phyloP scores from a whole-genome alignment of 2,797 vertebrate species.

The Botia kubotai region DNA sequence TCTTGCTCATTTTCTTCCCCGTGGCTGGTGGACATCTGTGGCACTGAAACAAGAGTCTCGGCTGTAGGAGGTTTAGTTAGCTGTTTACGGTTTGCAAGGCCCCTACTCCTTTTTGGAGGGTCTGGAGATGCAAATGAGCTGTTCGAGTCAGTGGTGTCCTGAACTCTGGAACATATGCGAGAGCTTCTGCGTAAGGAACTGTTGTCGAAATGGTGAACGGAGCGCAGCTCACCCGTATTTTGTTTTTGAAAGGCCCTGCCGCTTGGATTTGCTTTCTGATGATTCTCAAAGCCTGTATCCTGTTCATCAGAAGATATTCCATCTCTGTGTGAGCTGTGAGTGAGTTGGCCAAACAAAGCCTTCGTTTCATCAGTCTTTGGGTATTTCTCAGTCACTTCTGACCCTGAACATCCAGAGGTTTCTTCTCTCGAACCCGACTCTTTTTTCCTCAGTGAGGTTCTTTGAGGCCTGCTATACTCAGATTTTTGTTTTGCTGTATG shows the following conservation, averaged over 20 bases:
- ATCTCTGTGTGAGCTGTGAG: neutral
- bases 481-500: neutral
- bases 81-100: neutral
- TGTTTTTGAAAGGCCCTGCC: conserved; percentile 6
- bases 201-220: neutral
- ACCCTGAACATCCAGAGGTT: neutral
- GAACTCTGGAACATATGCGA: conserved; percentile 36
- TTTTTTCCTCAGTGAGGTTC: conserved; percentile 31
- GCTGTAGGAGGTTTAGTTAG: neutral
- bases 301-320: conserved; percentile 11
- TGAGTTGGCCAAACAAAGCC: neutral
- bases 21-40: neutral
- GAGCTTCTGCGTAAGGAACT: conserved; percentile 42
- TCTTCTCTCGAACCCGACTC: conserved; percentile 30
- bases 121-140: conserved; percentile 25
- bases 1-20: neutral
- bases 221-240: neutral
- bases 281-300: neutral
- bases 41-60: neutral
- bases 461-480: conserved; percentile 27
- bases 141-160: neutral
- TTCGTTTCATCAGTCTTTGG: neutral
- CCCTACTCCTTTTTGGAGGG: neutral
- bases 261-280: neutral
- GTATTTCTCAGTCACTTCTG: neutral